Conservation (phyloP, 1,140 invertebrate species). For the Ruditapes philippinarum region DNA sequence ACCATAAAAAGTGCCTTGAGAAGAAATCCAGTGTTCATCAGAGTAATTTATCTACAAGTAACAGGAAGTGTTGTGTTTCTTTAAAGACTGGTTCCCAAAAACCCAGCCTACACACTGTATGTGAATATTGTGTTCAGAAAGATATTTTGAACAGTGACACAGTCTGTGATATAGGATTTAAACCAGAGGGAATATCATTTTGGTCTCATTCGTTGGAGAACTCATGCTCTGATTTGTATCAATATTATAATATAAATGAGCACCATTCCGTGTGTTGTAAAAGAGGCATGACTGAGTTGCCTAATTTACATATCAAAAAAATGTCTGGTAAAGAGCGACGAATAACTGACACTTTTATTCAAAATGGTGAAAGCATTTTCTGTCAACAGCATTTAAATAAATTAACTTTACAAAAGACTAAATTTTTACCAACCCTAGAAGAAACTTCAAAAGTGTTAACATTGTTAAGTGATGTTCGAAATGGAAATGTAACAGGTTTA, state of each 20-base stretch:
- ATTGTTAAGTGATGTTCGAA: conserved; percentile 35
- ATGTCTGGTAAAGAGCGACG: conserved; percentile 24
- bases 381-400: conserved; percentile 58
- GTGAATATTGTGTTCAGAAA: conserved; percentile 71
- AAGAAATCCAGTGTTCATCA: conserved; percentile 43
- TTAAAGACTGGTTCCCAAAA: not conserved
- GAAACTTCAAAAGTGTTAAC: conserved; percentile 26
- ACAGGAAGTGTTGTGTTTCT: conserved; percentile 70
- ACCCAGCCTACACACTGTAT: conserved; percentile 33
- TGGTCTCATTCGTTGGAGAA: conserved; percentile 31
- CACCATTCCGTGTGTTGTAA: conserved; percentile 71
- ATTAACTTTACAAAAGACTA: conserved; percentile 67
- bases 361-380: conserved; percentile 56
- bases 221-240: conserved; percentile 68
- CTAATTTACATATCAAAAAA: conserved; percentile 37
- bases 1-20: conserved; percentile 56
- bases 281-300: not conserved
- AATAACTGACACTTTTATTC: conserved; percentile 61
- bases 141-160: conserved; percentile 13
- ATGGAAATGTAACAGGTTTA: conserved; percentile 84
- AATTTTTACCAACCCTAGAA: conserved; percentile 39
- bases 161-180: conserved; percentile 55
- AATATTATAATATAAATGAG: conserved; percentile 70
- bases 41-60: conserved; percentile 16
- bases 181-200: not conserved